phyloP scores from a whole-genome alignment of 2,113 vertebrate genomes.

The Hiodon alosoides region DNA sequence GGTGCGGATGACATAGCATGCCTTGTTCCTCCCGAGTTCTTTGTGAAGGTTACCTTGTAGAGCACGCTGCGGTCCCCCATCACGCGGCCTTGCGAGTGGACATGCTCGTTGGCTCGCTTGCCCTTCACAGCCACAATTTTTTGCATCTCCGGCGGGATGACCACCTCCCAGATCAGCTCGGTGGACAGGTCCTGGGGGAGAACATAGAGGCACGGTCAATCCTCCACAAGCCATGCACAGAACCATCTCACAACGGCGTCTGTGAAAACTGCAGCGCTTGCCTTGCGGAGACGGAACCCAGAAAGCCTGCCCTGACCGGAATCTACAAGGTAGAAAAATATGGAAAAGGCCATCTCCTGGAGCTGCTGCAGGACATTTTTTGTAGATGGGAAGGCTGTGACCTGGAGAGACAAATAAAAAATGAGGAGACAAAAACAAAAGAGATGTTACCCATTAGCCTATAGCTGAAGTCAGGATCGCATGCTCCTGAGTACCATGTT shows the following conservation, averaged over 20 bases:
- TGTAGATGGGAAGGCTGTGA: slow-evolving; percentile 85
- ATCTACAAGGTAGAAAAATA: slow-evolving; percentile 89
- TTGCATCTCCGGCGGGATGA: slow-evolving; percentile 79
- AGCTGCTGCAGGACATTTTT: slow-evolving; percentile 88
- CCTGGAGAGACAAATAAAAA: slow-evolving; percentile 55
- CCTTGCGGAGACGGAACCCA: slow-evolving; percentile 84
- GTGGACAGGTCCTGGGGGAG: slow-evolving; percentile 77
- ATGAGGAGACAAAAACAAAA: neutral
- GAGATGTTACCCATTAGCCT: neutral
- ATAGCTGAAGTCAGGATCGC: neutral
- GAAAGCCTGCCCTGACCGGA: slow-evolving; percentile 75
- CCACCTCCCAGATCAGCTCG: slow-evolving; percentile 85
- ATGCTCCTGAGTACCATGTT: neutral
- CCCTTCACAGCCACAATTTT: slow-evolving; percentile 82
- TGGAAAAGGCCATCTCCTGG: slow-evolving; percentile 78
- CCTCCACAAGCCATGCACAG: neutral
- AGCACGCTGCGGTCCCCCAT: slow-evolving; percentile 98
- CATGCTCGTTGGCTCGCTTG: slow-evolving; percentile 85
- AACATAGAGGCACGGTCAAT: neutral
- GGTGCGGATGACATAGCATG: no score
- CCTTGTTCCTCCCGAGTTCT: neutral
- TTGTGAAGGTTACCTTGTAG: slow-evolving; percentile 75
- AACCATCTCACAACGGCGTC: neutral
- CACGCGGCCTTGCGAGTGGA: slow-evolving; percentile 93
- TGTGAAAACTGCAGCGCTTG: slow-evolving; percentile 31